These are phyloP conservation scores for Chionodraco myersi DNA, from an alignment of 2,113 vertebrate genomes.

Conservation along the genomic window DNA sequence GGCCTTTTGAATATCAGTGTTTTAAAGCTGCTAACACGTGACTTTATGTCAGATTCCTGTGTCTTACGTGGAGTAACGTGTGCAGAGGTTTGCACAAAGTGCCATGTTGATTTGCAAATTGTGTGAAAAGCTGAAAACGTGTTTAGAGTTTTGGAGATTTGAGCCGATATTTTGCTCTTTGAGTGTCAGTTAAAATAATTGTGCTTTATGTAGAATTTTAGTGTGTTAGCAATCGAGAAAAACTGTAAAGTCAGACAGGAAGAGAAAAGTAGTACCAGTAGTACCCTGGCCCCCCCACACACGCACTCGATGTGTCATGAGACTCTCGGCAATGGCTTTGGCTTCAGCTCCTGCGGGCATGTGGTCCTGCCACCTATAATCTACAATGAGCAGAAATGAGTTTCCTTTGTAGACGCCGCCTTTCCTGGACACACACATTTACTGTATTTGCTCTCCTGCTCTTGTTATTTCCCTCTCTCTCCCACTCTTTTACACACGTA, in stretches of 20 bases:
- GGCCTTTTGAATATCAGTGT: no score
- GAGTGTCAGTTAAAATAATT: no score
- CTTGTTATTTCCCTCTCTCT: neutral
- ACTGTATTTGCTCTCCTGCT: conserved; percentile 16
- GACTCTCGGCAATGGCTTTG: conserved; percentile 54
- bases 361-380: conserved; percentile 67
- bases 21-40: no score
- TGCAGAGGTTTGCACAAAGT: no score
- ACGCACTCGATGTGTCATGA: conserved; percentile 33
- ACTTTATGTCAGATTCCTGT: no score
- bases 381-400: conserved; percentile 60
- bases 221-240: no score
- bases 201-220: no score
- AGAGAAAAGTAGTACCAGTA: conserved; percentile 12
- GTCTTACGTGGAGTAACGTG: no score
- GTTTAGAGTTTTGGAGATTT: no score
- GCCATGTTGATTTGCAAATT: no score
- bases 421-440: conserved; percentile 46
- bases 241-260: conserved; percentile 7
- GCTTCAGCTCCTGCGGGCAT: conserved; percentile 47
- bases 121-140: no score
- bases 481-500: neutral
- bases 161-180: no score
- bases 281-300: neutral
- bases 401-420: conserved; percentile 48